phyloP scores from a whole-genome alignment of 2,888 invertebrate species.

The Volucella inanis region DNA sequence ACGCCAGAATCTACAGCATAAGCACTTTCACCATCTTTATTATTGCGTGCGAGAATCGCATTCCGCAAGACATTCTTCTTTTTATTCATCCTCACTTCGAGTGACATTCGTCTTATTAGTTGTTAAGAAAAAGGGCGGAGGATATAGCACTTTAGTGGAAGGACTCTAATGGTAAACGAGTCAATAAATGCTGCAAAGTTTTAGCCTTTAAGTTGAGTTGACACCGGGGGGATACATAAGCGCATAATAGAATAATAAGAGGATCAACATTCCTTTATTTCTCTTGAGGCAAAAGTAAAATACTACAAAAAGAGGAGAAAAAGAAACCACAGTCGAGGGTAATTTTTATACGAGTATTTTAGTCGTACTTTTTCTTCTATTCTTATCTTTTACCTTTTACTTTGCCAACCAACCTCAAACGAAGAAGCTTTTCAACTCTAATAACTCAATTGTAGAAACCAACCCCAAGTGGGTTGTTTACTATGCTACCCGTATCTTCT shows the following conservation, averaged over 20 bases:
- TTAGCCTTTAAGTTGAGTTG: conserved; percentile 48
- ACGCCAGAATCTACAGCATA: conserved; percentile 26
- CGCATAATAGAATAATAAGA: conserved; percentile 76
- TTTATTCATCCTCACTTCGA: conserved; percentile 45
- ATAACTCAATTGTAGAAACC: conserved; percentile 62
- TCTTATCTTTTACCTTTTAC: not conserved
- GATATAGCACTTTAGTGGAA: conserved; percentile 2
- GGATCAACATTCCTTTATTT: conserved; percentile 75
- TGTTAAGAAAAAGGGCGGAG: conserved; percentile 10
- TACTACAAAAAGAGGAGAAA: conserved; percentile 9
- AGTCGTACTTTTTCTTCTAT: conserved; percentile 2
- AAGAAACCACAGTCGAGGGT: conserved; percentile 31
- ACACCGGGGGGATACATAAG: conserved; percentile 60
- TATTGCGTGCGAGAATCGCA: conserved; percentile 71
- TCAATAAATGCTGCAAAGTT: conserved; percentile 61
- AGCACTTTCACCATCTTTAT: conserved; percentile 49
- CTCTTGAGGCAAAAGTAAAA: conserved; percentile 1
- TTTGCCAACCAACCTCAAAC: conserved; percentile 22
- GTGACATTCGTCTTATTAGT: conserved; percentile 58
- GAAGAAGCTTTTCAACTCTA: conserved; percentile 59
- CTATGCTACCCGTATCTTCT: conserved; percentile 7
- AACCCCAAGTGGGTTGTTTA: conserved; percentile 23
- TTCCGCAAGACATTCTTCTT: conserved; percentile 63
- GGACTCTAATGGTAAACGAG: conserved; percentile 24
- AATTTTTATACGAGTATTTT: conserved; percentile 13